Evolutionary conservation across 1,140 invertebrate species (phyloP).

Genomic region (Amphibalanus amphitrite): DNA sequence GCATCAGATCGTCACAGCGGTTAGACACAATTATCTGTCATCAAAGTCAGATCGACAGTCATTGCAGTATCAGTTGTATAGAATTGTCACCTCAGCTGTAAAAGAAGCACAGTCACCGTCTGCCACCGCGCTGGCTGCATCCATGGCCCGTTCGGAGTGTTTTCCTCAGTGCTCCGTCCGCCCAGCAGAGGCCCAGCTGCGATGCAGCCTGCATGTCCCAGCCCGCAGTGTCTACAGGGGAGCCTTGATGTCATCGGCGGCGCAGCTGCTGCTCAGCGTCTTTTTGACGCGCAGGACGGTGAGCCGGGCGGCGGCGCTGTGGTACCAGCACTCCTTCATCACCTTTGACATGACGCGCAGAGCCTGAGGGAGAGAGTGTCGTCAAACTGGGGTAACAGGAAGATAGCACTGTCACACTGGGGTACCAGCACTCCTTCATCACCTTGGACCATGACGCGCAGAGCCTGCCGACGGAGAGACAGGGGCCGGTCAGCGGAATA

Average conservation of each 20-base stretch:
- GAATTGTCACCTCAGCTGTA: too few relatives aligned
- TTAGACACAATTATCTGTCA: too few relatives aligned
- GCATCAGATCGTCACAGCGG: too few relatives aligned
- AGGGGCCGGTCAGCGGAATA: neutral
- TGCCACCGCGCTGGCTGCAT: too few relatives aligned
- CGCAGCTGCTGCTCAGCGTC: constrained; percentile 40
- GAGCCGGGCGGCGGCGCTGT: constrained; percentile 79
- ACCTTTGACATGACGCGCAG: constrained; percentile 75
- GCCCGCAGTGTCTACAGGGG: neutral
- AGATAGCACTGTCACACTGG: neutral
- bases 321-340: constrained; percentile 96
- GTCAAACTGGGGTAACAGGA: too few relatives aligned
- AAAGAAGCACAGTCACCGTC: too few relatives aligned
- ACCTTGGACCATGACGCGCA: constrained; percentile 81
- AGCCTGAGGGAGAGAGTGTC: constrained; percentile 47
- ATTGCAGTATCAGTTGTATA: too few relatives aligned
- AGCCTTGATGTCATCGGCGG: neutral
- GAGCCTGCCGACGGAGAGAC: constrained; percentile 35
- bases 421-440: constrained; percentile 82
- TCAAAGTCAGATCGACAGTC: too few relatives aligned
- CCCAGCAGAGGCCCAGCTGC: too few relatives aligned
- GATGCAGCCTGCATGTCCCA: too few relatives aligned
- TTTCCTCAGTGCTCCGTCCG: too few relatives aligned
- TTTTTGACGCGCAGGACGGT: constrained; percentile 90
- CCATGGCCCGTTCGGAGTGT: too few relatives aligned